Evolutionary conservation across 2,888 invertebrate genomes (phyloP).

Genomic region (Coleophora deauratella): DNA sequence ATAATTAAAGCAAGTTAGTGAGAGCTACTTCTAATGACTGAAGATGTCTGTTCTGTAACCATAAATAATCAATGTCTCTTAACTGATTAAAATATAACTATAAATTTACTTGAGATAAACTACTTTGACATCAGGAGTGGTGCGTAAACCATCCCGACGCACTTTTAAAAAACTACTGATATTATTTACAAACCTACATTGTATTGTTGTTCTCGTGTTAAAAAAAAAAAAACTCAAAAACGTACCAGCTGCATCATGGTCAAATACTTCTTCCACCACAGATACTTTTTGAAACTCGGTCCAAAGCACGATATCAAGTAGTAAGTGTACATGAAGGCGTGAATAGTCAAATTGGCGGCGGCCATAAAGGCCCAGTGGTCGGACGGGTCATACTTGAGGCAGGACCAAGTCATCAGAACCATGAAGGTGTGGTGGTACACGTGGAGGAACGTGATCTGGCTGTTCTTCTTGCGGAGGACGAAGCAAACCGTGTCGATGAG

Average conservation of each 20-base stretch:
- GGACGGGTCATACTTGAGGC: slow-evolving; percentile 80
- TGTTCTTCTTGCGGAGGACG: slow-evolving; percentile 81
- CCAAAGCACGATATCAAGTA: slow-evolving; percentile 82
- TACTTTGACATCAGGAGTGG: neutral
- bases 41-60: too few relatives aligned
- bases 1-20: too few relatives aligned
- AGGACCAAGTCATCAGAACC: slow-evolving; percentile 80
- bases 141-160: too few relatives aligned
- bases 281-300: slow-evolving; percentile 77
- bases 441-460: slow-evolving; percentile 87
- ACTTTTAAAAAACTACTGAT: too few relatives aligned
- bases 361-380: slow-evolving; percentile 82
- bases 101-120: neutral
- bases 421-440: slow-evolving; percentile 87
- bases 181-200: too few relatives aligned
- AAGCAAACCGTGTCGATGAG: slow-evolving; percentile 85
- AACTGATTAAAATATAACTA: neutral
- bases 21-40: too few relatives aligned
- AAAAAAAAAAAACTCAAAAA: slow-evolving; percentile 1
- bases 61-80: neutral
- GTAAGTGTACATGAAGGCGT: slow-evolving; percentile 83
- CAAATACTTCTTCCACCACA: slow-evolving; percentile 90
- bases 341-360: slow-evolving; percentile 79
- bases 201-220: too few relatives aligned
- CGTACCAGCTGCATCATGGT: slow-evolving; percentile 81